phyloP scores from a whole-genome alignment of 2,888 invertebrate genomes.

The Rotaria macrura region DNA sequence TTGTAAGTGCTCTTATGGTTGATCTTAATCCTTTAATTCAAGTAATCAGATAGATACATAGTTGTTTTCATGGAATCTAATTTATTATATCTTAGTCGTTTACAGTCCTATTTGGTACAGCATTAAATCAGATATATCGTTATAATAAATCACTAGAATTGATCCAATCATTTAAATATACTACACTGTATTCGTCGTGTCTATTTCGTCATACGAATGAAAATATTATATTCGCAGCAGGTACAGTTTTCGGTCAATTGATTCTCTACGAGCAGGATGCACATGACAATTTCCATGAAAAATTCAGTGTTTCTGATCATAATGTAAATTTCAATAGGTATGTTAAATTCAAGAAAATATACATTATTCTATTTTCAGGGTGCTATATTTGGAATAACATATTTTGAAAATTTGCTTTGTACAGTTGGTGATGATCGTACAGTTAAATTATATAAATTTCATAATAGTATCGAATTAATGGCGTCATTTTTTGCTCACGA shows the following conservation, averaged over 20 bases:
- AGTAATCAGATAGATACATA: neutral
- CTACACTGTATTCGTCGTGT: neutral
- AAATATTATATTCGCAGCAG: neutral
- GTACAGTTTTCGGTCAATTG: neutral
- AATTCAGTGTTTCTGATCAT: neutral
- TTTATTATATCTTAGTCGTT: neutral
- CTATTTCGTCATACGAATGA: neutral
- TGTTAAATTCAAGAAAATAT: neutral
- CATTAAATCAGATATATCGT: neutral
- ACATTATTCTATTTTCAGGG: neutral
- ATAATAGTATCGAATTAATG: neutral
- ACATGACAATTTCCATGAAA: neutral
- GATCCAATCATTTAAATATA: neutral
- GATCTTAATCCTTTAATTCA: neutral
- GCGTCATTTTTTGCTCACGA: neutral
- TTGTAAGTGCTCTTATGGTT: neutral
- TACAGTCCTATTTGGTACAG: neutral
- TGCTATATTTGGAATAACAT: neutral
- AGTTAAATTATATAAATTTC: neutral
- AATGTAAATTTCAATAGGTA: neutral
- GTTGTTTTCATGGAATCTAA: neutral
- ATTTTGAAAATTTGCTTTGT: neutral
- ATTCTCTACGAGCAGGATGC: neutral
- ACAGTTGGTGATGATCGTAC: neutral
- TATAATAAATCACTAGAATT: neutral